phyloP scores from a whole-genome alignment of 1,140 invertebrate genomes.

The Streblospio benedicti region DNA sequence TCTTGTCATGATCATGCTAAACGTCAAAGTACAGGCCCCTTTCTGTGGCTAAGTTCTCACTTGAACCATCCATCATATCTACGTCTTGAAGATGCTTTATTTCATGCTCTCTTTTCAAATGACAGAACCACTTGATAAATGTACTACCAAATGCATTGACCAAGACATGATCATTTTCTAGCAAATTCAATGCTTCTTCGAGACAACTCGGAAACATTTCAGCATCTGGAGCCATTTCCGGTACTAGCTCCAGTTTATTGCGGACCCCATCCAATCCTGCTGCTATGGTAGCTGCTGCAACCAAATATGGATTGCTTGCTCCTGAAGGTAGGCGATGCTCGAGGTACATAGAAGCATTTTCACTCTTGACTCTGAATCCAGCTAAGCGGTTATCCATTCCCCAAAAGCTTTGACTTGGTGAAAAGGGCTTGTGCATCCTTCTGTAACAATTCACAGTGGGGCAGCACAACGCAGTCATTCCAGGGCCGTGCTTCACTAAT shows the following conservation, averaged over 20 bases:
- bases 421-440: constrained; percentile 12
- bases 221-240: background rate
- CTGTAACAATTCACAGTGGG: constrained; percentile 27
- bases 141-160: constrained; percentile 16
- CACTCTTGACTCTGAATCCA: constrained; percentile 5
- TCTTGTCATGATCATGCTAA: too few relatives aligned
- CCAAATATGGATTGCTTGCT: constrained; percentile 25
- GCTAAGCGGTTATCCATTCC: constrained; percentile 14
- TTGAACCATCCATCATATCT: too few relatives aligned
- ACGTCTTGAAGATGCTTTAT: constrained; percentile 5
- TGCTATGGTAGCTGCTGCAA: constrained; percentile 21
- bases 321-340: constrained; percentile 24
- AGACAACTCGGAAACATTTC: constrained; percentile 17
- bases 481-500: constrained; percentile 19
- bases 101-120: constrained; percentile 19
- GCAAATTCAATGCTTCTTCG: constrained; percentile 16
- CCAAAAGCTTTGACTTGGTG: constrained; percentile 19
- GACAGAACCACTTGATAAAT: constrained; percentile 18
- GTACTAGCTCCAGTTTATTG: constrained; percentile 9
- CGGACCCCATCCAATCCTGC: constrained; percentile 27
- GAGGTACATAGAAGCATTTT: constrained; percentile 16
- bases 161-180: constrained; percentile 19
- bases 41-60: too few relatives aligned
- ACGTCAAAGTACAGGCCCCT: too few relatives aligned
- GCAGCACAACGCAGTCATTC: constrained; percentile 20